Percentiles rank a stretch among this genome's conserved stretches.
Conservation (phyloP, 2,113 vertebrate species). For the Peromyscus polionotus region DNA sequence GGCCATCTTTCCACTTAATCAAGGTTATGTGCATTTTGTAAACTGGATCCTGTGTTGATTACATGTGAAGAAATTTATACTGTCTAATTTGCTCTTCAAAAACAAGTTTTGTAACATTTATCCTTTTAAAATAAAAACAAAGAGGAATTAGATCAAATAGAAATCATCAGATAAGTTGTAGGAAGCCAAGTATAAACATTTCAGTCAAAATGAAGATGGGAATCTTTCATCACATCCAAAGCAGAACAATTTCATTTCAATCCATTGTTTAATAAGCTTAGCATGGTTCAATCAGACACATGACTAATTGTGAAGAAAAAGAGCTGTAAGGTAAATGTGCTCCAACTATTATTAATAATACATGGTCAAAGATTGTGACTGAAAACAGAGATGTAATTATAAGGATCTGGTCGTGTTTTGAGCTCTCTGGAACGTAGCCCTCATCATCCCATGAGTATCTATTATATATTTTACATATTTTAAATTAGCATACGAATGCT, state of each 20-base stretch:
- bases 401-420: neutral
- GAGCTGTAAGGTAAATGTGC: neutral
- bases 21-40: neutral
- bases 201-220: slow-evolving; percentile 33
- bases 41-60: neutral
- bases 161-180: neutral
- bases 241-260: neutral
- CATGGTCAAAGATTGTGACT: neutral
- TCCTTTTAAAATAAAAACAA: neutral
- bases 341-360: slow-evolving; percentile 5
- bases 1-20: neutral
- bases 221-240: neutral
- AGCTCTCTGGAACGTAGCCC: neutral
- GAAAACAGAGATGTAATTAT: neutral
- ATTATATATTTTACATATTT: neutral
- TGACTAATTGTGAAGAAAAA: slow-evolving; percentile 39
- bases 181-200: slow-evolving; percentile 10
- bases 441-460: neutral
- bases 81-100: neutral
- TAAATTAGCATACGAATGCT: neutral
- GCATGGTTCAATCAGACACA: neutral
- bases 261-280: slow-evolving; percentile 1
- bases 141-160: slow-evolving; percentile 9
- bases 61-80: neutral
- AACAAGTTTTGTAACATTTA: neutral